A percentile compares a stretch with the other conserved stretches of the same genome.
Conservation (phyloP, 2,888 invertebrate genomes). For the Apamea anceps region DNA sequence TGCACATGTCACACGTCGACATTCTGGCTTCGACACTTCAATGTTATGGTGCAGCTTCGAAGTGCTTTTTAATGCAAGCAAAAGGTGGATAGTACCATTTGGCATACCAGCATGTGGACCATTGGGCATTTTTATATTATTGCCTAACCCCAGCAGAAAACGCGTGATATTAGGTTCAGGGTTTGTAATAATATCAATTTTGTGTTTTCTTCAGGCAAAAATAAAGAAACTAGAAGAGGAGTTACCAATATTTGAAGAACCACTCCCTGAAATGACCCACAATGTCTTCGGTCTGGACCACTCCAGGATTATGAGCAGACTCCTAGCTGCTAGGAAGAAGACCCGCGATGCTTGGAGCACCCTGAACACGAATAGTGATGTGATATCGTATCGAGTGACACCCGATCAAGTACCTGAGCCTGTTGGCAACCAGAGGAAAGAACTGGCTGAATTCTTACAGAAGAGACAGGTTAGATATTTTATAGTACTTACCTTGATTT, state of each 20-base stretch:
- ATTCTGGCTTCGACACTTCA: no score
- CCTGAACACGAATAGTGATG: slow-evolving; percentile 70
- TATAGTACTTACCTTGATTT: neutral
- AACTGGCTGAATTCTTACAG: slow-evolving; percentile 89
- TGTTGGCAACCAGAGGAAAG: slow-evolving; percentile 82
- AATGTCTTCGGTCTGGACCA: slow-evolving; percentile 93
- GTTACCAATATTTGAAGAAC: slow-evolving; percentile 78
- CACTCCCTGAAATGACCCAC: slow-evolving; percentile 93
- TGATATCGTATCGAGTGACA: slow-evolving; percentile 80
- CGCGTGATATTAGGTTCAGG: neutral
- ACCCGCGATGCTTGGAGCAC: slow-evolving; percentile 89
- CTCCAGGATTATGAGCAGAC: slow-evolving; percentile 90
- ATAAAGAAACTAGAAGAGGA: slow-evolving; percentile 83
- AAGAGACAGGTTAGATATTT: slow-evolving; percentile 85
- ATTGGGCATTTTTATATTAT: neutral
- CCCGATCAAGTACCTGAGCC: slow-evolving; percentile 63
- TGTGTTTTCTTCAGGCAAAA: slow-evolving; percentile 78
- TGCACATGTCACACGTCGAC: no score
- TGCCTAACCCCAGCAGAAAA: neutral
- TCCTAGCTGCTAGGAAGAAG: slow-evolving; percentile 88
- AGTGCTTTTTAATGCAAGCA: no score
- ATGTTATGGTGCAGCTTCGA: no score
- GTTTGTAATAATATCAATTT: neutral
- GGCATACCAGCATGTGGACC: no score
- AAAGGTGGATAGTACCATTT: no score